phyloP scores from a whole-genome alignment of 2,888 invertebrate species.

The Eubasilissa splendida region DNA sequence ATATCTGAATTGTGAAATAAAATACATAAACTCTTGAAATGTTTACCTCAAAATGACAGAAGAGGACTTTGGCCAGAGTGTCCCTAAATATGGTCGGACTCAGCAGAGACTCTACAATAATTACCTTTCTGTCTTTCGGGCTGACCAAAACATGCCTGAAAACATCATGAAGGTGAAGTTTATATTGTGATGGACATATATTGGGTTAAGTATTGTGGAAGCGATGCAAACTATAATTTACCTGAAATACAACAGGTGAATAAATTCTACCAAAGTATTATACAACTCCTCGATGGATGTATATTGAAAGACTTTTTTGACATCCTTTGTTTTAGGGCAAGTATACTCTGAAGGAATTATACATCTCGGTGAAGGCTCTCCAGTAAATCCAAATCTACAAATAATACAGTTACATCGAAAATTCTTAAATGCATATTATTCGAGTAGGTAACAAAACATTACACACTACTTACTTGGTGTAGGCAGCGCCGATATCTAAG shows the following conservation, averaged over 20 bases:
- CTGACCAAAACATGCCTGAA: conserved; percentile 89
- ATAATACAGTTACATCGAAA: conserved; percentile 24
- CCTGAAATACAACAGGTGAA: conserved; percentile 92
- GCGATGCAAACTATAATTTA: conserved; percentile 63
- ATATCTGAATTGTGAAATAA: too few species aligned
- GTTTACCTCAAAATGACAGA: conserved; percentile 90
- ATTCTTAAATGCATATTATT: background rate
- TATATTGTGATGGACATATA: background rate
- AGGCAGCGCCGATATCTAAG: conserved; percentile 91
- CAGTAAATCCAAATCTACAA: conserved; percentile 91
- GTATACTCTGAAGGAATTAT: conserved; percentile 87
- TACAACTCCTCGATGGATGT: conserved; percentile 80
- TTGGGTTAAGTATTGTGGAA: background rate
- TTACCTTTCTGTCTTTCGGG: conserved; percentile 93
- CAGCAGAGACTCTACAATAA: conserved; percentile 92
- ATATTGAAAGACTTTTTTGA: conserved; percentile 78
- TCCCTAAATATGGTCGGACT: conserved; percentile 87
- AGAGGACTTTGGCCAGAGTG: conserved; percentile 92
- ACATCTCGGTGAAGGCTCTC: conserved; percentile 89
- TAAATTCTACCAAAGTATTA: conserved; percentile 88
- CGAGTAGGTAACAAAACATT: conserved; percentile 23
- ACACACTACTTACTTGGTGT: conserved; percentile 84
- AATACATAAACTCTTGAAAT: background rate
- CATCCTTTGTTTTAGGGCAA: conserved; percentile 75
- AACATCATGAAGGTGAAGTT: conserved; percentile 47